These are phyloP conservation scores for Aspidapion aeneum DNA, from an alignment of 2,888 invertebrate genomes.

Conservation along the genomic window DNA sequence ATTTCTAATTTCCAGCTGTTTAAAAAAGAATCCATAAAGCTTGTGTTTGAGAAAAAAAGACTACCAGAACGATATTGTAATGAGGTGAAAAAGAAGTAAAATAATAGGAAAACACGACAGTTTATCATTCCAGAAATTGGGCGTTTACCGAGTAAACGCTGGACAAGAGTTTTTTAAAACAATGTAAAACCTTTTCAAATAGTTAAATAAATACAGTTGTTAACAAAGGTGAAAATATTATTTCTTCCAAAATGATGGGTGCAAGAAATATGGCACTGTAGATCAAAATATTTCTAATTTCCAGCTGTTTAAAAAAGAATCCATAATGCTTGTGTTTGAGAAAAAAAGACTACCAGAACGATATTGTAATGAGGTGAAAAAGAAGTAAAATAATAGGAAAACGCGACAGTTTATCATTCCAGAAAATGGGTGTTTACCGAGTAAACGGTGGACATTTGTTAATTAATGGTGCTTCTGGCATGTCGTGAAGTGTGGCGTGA, in stretches of 20 bases:
- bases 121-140: constrained; percentile 22
- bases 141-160: constrained; percentile 10
- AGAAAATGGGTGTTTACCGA: constrained; percentile 16
- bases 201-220: no score
- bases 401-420: constrained; percentile 23
- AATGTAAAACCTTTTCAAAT: no score
- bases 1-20: not conserved
- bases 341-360: not conserved
- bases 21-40: not conserved
- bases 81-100: constrained; percentile 4
- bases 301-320: not conserved
- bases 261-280: no score
- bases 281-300: not conserved
- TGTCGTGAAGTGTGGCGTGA: not conserved
- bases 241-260: no score
- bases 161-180: not conserved
- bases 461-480: not conserved
- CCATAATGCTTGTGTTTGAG: not conserved
- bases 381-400: constrained; percentile 13
- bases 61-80: not conserved
- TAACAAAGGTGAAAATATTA: no score
- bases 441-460: constrained; percentile 1
- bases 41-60: not conserved
- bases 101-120: no score
- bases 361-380: not conserved